These are phyloP conservation scores for Pammene fasciana DNA, from an alignment of 2,888 invertebrate genomes.

Conservation along the genomic window DNA sequence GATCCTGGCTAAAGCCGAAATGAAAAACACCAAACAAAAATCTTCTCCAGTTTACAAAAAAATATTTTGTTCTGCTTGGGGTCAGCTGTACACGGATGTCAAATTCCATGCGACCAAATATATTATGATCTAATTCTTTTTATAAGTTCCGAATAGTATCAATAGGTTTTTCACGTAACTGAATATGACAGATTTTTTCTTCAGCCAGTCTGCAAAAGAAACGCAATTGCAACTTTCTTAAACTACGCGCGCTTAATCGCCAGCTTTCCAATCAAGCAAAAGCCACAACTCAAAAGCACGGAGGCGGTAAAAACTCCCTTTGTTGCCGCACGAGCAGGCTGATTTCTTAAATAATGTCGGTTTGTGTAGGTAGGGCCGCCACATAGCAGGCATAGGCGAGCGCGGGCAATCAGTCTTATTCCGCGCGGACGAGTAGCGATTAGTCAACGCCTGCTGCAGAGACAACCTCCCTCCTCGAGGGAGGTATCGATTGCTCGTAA, in stretches of 20 bases:
- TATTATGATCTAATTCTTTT: no score
- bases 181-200: neutral
- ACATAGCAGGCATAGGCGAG: slow-evolving; percentile 79
- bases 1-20: no score
- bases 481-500: slow-evolving; percentile 76
- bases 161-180: neutral
- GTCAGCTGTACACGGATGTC: no score
- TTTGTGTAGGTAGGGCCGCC: slow-evolving; percentile 75
- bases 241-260: slow-evolving; percentile 23
- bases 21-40: no score
- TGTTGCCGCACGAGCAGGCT: slow-evolving; percentile 78
- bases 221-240: slow-evolving; percentile 21
- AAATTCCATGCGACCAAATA: no score
- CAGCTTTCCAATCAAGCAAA: slow-evolving; percentile 38
- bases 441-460: slow-evolving; percentile 82
- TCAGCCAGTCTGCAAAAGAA: neutral
- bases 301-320: slow-evolving; percentile 76
- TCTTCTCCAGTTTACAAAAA: no score
- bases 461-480: slow-evolving; percentile 73
- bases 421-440: slow-evolving; percentile 82
- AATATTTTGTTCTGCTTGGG: no score
- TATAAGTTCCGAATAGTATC: no score
- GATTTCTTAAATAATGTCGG: slow-evolving; percentile 83
- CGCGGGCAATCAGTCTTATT: slow-evolving; percentile 82
- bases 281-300: slow-evolving; percentile 62